Base-by-base conservation (phyloP, 2,113 vertebrate genomes). In the Mellivora capensis region DNA sequence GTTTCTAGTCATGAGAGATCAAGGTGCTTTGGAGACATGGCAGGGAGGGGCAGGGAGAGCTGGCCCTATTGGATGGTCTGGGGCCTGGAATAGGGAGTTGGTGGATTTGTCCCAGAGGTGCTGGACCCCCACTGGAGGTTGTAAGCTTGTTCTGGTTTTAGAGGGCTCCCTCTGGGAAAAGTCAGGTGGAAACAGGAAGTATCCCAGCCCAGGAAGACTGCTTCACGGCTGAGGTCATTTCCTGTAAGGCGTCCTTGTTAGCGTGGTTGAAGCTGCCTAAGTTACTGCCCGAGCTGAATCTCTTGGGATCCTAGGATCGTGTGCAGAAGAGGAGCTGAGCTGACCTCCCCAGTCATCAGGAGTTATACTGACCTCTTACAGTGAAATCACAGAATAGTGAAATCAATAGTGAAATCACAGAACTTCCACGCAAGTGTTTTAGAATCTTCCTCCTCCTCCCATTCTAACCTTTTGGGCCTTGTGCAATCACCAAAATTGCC, bases 1-100 rank as follows among this genome's bases (percentile, higher is more conserved):
- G 25, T 7, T 29, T 4, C 4, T 14, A 2, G 15, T n/a, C 21
- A 0, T 42, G 12, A 34, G 54, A 9, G 12, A 7, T 17, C 20
- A 23, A 18, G 14, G 49, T 15, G 2, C 25, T 61, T 34, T 1
- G 8, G 29, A 59, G n/a, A 23, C 6, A 0, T 37, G 11, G 17
- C 7, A 3, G 17, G 18, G 7, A 21, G 20, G 25, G 29, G 25
- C 7, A 10, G 49, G 49, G 39, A 18, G 4, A 13, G 15, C n/a
- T 8, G 4, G 20, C 62, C 62, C 42, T 47, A 1, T 69, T 13
- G 34, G 25, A 23, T 39, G 47, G 34, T 59, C 72, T 59, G 52
- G 25, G 67, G 21, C 42, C 77, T 71, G 61, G 49, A 80, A 21
- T 31, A n/a, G 74, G 44, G 72, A 77, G 57, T 42, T n/a, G 25